Base-by-base conservation (phyloP, 1,140 invertebrate species). In the Dendrolimus kikuchii region DNA sequence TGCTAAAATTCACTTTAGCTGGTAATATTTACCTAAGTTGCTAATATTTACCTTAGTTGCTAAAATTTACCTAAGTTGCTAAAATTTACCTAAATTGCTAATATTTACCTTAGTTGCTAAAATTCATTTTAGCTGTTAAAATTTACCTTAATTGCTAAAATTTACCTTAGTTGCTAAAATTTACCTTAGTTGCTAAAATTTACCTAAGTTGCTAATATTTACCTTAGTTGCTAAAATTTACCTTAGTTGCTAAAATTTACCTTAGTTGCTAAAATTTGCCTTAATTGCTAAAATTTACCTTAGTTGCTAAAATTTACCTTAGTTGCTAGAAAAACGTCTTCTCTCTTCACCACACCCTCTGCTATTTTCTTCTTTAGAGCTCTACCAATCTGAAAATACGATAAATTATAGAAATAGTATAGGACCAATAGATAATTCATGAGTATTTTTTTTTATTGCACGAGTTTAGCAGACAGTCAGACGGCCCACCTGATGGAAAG, bases 321-420 rank as follows among this genome's bases (percentile, higher is more conserved):
- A 39, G 91, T 93, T 36, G 91, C 92, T 55, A 99, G 90, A 81
- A 96, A 98, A 2, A 99, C 62, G 40, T 99, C 95, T 66, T 97
- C 93, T 56, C 97, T 88, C 62, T 91, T 92, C 36, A 96, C 88
- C 6, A 23, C 23, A 3, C 93, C 93, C 59, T 93, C 90, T 0
- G 87, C 71, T 46, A 97, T 91, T 74, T 94, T 92, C 44, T 90
- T 84, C 38, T 89, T 88, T 5, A 98, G 77, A 0, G 92, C 96
- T 44, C 86, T 77, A 0, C 96, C 97, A 48, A 98, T 91, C 78
- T 96, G 94, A 23, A 23, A 23, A 23, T 23, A 23, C 23, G 23
- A 23, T 23, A 23, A 23, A 23, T 23, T n/a, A n/a, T n/a, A n/a
- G n/a, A n/a, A n/a, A n/a, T n/a, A n/a, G n/a, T n/a, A n/a, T n/a